Evolutionary conservation across 2,113 vertebrate species (phyloP).

Genomic region (Nothoprocta perdicaria): DNA sequence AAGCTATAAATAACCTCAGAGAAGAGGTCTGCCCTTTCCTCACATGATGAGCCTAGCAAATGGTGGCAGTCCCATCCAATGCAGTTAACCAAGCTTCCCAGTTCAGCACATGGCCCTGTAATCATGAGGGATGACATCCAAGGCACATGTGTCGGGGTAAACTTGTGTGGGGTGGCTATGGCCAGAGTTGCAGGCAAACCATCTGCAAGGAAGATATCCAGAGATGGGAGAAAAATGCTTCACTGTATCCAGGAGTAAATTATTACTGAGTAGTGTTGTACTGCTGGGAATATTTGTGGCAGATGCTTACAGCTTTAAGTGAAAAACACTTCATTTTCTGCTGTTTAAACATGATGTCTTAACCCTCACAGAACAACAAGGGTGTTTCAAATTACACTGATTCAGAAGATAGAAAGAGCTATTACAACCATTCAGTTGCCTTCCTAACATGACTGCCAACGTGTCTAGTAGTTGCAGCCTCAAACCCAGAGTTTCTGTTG

Average conservation of each 20-base stretch:
- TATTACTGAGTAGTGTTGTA: neutral
- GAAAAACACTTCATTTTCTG: conserved; percentile 27
- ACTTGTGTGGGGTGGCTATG: neutral
- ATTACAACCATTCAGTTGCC: neutral
- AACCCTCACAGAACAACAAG: neutral
- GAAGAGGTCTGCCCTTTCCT: neutral
- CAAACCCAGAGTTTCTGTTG: neutral
- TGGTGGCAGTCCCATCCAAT: neutral
- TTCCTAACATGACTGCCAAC: neutral
- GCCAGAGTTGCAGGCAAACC: neutral
- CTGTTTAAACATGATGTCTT: conserved; percentile 1
- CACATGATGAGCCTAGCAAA: rapidly evolving
- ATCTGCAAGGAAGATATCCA: neutral
- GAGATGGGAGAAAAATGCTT: neutral
- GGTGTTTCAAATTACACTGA: neutral
- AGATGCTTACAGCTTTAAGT: conserved; percentile 30
- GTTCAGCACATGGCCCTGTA: rapidly evolving
- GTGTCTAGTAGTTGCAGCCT: neutral
- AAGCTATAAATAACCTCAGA: neutral
- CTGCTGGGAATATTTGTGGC: conserved; percentile 17
- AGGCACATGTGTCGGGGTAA: neutral
- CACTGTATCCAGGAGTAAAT: neutral
- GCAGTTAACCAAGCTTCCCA: neutral
- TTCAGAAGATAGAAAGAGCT: neutral
- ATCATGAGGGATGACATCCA: neutral